Evolutionary conservation across 64 coral and sea anemone species (phyloP).

Genomic region (Porites australiensis): DNA sequence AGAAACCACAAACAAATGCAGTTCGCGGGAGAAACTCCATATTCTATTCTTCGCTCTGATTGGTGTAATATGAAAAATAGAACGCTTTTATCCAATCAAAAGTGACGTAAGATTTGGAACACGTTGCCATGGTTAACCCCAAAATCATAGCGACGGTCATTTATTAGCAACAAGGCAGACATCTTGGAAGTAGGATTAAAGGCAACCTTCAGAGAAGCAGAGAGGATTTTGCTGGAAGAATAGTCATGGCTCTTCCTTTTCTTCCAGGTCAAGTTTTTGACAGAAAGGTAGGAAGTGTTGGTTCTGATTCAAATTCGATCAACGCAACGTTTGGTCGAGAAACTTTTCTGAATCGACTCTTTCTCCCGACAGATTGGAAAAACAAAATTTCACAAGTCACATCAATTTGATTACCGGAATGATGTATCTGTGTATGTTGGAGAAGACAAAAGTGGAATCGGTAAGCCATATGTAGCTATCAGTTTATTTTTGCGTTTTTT

Average conservation of each 20-base stretch:
- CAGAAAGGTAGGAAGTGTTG: conserved; percentile 77
- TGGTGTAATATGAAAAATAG: conserved; percentile 29
- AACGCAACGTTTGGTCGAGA: not conserved
- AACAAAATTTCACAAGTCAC: conserved; percentile 96
- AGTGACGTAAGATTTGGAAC: conserved; percentile 40
- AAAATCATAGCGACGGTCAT: conserved; percentile 67
- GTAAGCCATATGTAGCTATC: conserved; percentile 33
- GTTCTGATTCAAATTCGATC: not conserved
- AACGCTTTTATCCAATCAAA: conserved; percentile 62
- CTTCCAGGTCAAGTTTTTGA: conserved; percentile 99
- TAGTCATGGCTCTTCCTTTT: conserved; percentile 95
- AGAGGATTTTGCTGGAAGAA: not conserved
- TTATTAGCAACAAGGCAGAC: conserved; percentile 84
- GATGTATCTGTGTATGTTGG: conserved; percentile 96
- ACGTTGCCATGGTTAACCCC: conserved; percentile 90
- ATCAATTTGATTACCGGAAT: conserved; percentile 97
- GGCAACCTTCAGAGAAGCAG: not conserved
- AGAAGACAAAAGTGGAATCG: conserved; percentile 93
- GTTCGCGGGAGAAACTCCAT: conserved; percentile 11
- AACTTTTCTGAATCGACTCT: conserved; percentile 9
- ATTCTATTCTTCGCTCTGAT: conserved; percentile 29
- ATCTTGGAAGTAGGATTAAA: conserved; percentile 39
- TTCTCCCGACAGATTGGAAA: conserved; percentile 82
- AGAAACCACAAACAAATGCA: conserved; percentile 15
- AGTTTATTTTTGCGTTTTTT: not conserved